Evolutionary conservation across 2,888 invertebrate species (phyloP).

Genomic region (Xestia sexstrigata): DNA sequence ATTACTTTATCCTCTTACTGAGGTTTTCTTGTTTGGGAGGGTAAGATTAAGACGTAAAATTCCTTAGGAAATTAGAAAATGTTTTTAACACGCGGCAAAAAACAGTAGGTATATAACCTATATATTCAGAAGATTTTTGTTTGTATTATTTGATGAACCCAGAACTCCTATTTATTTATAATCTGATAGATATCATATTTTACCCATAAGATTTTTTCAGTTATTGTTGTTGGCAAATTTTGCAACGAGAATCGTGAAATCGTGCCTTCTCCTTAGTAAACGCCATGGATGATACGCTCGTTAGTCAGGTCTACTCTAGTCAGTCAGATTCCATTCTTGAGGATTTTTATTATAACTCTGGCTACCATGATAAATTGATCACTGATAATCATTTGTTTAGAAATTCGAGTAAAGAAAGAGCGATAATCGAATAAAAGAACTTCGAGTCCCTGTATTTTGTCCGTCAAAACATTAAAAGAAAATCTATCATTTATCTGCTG

Average conservation of each 20-base stretch:
- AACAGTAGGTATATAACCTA: too few species aligned
- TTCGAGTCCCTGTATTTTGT: conserved; percentile 20
- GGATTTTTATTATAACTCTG: not conserved
- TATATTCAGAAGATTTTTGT: not conserved
- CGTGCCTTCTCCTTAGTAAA: too few species aligned
- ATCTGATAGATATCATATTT: not conserved
- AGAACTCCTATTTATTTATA: not conserved
- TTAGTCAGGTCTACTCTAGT: not conserved
- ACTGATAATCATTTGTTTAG: not conserved
- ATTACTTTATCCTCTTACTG: conserved; percentile 24
- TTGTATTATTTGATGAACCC: not conserved
- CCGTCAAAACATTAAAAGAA: conserved; percentile 17
- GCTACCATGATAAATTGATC: not conserved
- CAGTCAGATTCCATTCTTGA: not conserved
- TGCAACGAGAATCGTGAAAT: not conserved
- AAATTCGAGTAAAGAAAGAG: not conserved
- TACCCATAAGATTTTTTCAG: not conserved
- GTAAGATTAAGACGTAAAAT: not conserved
- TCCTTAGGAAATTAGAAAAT: conserved; percentile 6
- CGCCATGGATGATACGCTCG: not conserved
- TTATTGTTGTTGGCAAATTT: too few species aligned
- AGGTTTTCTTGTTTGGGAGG: not conserved
- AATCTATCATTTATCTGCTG: conserved; percentile 23
- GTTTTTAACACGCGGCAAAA: not conserved
- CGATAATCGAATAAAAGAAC: conserved; percentile 22